A percentile compares a stretch with the other conserved stretches of the same genome.
Conservation (phyloP, 2,113 vertebrate genomes). For the Nycticryphes semicollaris region DNA sequence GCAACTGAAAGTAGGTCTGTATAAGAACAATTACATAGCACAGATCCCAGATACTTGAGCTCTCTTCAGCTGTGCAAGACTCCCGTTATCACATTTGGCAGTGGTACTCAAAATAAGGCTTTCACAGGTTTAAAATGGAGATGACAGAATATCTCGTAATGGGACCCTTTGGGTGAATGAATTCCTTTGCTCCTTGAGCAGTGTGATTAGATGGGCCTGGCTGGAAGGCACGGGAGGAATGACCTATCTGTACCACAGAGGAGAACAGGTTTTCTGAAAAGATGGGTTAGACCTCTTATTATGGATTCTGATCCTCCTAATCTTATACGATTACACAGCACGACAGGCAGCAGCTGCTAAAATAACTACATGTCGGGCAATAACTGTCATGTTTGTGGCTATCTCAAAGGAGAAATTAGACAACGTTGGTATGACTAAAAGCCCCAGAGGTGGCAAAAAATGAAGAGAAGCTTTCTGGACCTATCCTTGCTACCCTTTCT, state of each 20-base stretch:
- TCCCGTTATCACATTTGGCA: conserved; percentile 53
- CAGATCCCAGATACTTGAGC: conserved; percentile 42
- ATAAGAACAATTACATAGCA: conserved; percentile 21
- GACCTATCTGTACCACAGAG: not conserved
- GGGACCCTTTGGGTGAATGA: conserved; percentile 28
- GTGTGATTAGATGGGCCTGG: conserved; percentile 1
- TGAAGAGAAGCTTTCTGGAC: not conserved
- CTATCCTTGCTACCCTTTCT: not conserved
- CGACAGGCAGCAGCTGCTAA: not conserved
- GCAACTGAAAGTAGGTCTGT: conserved; percentile 45
- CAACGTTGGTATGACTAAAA: not conserved
- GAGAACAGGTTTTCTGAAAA: not conserved
- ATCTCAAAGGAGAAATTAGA: not conserved
- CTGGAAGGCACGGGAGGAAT: not conserved
- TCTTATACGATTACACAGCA: not conserved
- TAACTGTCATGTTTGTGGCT: not conserved
- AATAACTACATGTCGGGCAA: not conserved
- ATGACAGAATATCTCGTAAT: conserved; percentile 36
- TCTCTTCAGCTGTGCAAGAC: conserved; percentile 14
- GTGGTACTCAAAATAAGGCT: conserved; percentile 29
- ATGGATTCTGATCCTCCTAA: not conserved
- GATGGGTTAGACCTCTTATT: not conserved
- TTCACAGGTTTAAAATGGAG: conserved; percentile 55
- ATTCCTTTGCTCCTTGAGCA: conserved; percentile 29
- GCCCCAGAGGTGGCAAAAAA: not conserved